Percentiles rank a stretch among this genome's conserved stretches.
Conservation (phyloP, 1,140 invertebrate species). For the Cyclina sinensis region DNA sequence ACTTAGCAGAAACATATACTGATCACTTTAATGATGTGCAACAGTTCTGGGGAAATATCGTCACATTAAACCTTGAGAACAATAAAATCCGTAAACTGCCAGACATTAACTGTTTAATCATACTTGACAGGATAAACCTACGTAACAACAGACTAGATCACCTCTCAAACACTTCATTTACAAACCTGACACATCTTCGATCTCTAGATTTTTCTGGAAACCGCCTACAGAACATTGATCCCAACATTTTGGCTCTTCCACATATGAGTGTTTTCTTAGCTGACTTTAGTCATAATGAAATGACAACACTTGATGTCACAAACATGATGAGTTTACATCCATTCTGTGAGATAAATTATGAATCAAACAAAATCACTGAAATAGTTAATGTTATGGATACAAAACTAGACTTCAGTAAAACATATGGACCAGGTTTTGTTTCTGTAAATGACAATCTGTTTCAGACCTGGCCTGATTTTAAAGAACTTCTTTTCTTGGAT, state of each 20-base stretch:
- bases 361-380: constrained; percentile 15
- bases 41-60: constrained; percentile 4
- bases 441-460: constrained; percentile 16
- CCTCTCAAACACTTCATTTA: constrained; percentile 41
- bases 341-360: constrained; percentile 37
- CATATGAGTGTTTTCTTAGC: constrained; percentile 11
- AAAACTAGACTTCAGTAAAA: constrained; percentile 1
- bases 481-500: constrained; percentile 28
- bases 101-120: constrained; percentile 34
- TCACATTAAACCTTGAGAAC: constrained; percentile 2
- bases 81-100: constrained; percentile 39
- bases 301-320: constrained; percentile 42
- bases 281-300: constrained; percentile 41
- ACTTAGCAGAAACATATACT: not conserved
- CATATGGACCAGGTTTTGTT: constrained; percentile 56
- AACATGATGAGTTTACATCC: constrained; percentile 14
- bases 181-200: constrained; percentile 1
- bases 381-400: constrained; percentile 5
- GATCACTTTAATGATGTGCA: not conserved
- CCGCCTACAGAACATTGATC: constrained; percentile 39
- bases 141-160: not conserved
- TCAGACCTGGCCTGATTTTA: constrained; percentile 38
- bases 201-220: constrained; percentile 9
- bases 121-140: constrained; percentile 21
- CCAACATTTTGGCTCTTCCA: not conserved